A percentile compares a stretch with the other conserved stretches of the same genome.
Conservation (phyloP, 2,797 vertebrate species). For the Myotis daubentonii region DNA sequence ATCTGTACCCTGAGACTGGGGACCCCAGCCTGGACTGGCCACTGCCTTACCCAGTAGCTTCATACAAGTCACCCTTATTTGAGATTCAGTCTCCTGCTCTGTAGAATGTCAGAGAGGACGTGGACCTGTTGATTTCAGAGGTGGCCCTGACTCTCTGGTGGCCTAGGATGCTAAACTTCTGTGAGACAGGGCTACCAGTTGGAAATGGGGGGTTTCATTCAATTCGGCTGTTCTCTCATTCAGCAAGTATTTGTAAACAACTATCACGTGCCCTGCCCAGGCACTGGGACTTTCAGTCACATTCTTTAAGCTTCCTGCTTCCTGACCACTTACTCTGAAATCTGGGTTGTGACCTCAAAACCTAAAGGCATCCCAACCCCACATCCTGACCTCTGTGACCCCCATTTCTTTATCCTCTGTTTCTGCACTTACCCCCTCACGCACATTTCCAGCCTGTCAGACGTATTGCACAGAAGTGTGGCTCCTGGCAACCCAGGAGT, state of each 20-base stretch:
- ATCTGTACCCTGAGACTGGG: neutral
- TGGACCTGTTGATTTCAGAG: neutral
- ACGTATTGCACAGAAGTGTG: neutral
- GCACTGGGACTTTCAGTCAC: neutral
- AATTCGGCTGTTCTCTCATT: neutral
- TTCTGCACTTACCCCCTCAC: neutral
- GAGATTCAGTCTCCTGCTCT: neutral
- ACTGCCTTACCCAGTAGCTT: neutral
- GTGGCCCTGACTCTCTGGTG: neutral
- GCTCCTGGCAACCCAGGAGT: neutral
- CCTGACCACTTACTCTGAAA: constrained; percentile 23
- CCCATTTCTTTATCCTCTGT: too few species aligned
- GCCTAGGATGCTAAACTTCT: neutral
- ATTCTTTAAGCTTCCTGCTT: neutral
- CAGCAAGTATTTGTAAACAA: neutral
- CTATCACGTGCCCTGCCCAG: neutral
- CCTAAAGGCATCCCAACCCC: neutral
- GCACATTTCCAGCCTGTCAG: neutral
- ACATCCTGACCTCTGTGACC: neutral
- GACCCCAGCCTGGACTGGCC: neutral
- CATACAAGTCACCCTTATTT: neutral
- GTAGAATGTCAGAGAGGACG: neutral
- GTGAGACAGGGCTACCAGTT: neutral
- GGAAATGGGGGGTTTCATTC: neutral
- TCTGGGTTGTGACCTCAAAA: constrained; percentile 28